Base-by-base conservation (phyloP, 23 tunicate species). In the Corella eumyota region DNA sequence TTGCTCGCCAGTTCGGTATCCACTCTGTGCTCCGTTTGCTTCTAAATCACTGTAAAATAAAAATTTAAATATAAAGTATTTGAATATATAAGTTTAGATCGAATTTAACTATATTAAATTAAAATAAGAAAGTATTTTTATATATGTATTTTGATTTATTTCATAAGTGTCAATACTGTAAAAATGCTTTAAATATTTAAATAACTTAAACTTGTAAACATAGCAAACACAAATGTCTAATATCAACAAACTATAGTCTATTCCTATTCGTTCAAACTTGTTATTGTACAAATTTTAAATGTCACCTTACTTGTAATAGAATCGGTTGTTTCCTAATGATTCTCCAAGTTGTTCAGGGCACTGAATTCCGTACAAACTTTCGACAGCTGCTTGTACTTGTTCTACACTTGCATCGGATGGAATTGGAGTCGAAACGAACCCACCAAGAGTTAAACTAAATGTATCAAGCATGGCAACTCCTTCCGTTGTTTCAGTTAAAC, bases 301-400 rank as follows among this genome's bases (percentile, higher is more conserved):
- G n/a, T n/a, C n/a, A n/a, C n/a, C 80, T 66, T 58, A 76, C 83
- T 40, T 19, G 64, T 66, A 65, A n/a, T 6, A 6, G 34, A 40
- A 4, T 20, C 31, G 30, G 60, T 57, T 56, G 7, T 23, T 25
- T 6, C 57, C 67, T 24, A 64, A 27, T 2, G 45, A 47, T 2
- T 27, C 29, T 60, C 63, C 70, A n/a, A 85, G 40, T 37, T 60
- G 28, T 4, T 19, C 20, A 22, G 95, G 95, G 52, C 95, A 85
- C 24, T 32, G 36, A 3, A 85, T 63, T 9, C 75, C 79, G 61
- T 77, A 85, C 24, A 85, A 25, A 21, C 54, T 66, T 0, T 40
- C 29, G 21, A 85, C 78, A 29, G 85, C 75, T 6, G 25, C 22
- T 25, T 59, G 75, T 23, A 85, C 79, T 34, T 5, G 62, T 17